These are phyloP conservation scores for Fukomys damarensis DNA, from an alignment of 2,113 vertebrate species.

Conservation along the genomic window DNA sequence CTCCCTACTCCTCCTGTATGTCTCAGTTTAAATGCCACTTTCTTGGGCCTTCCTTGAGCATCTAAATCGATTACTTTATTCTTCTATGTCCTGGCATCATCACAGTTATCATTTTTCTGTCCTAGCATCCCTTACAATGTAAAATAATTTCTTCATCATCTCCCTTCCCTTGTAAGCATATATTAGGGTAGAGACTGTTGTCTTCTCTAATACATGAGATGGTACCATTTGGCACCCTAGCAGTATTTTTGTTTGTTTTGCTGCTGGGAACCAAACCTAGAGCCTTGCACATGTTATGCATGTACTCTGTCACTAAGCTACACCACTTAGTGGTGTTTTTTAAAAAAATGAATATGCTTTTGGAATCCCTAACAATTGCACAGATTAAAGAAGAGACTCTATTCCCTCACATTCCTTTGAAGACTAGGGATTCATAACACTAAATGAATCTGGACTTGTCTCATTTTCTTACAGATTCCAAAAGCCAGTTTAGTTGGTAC, in stretches of 20 bases:
- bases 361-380: background rate
- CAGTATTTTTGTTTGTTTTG: background rate
- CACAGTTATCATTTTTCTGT: background rate
- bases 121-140: background rate
- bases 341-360: background rate
- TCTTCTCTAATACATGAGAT: background rate
- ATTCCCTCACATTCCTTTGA: background rate
- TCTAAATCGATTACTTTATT: background rate
- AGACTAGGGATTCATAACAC: background rate
- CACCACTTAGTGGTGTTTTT: background rate
- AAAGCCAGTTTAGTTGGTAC: background rate
- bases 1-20: background rate
- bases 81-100: background rate
- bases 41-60: background rate
- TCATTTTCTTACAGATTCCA: slow-evolving; percentile 10
- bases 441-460: background rate
- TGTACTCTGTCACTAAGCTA: background rate
- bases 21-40: background rate
- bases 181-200: background rate
- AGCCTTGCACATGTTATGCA: background rate
- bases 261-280: background rate
- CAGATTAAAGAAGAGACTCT: background rate
- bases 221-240: background rate
- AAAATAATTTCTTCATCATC: background rate
- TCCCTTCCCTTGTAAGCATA: background rate